phyloP scores from a whole-genome alignment of 2,888 invertebrate genomes.

The Kryphioiulus occultus region DNA sequence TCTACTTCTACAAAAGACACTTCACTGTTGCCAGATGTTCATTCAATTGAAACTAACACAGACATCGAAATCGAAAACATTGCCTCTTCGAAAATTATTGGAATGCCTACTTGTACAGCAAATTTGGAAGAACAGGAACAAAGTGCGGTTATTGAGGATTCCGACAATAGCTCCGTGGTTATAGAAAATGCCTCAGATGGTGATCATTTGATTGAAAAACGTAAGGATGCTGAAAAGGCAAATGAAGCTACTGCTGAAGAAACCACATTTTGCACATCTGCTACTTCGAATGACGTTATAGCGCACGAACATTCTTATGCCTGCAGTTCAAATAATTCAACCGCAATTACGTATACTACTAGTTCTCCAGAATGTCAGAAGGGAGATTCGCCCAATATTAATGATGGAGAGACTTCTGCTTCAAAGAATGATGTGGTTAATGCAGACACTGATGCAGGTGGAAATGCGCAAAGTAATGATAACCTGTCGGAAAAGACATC shows the following conservation, averaged over 20 bases:
- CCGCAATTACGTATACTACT: background rate
- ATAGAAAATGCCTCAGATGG: background rate
- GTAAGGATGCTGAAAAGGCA: too few relatives aligned
- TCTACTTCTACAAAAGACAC: too few relatives aligned
- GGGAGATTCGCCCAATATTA: background rate
- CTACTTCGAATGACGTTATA: background rate
- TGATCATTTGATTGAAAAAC: background rate
- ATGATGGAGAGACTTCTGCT: background rate
- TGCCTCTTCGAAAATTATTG: too few relatives aligned
- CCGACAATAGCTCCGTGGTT: background rate
- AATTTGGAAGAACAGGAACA: too few relatives aligned
- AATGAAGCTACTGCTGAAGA: background rate
- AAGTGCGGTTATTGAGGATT: background rate
- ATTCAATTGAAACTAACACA: too few relatives aligned
- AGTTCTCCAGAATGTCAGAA: background rate
- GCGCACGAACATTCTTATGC: background rate
- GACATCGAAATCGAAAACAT: too few relatives aligned
- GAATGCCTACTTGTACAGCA: too few relatives aligned
- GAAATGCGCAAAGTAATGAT: background rate
- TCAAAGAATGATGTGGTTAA: background rate
- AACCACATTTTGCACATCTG: background rate
- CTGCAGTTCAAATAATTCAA: background rate
- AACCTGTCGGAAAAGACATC: background rate
- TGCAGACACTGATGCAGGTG: background rate
- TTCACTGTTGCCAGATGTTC: too few relatives aligned